phyloP scores from a whole-genome alignment of 2,888 invertebrate genomes.

The Caenorhabditis uteleia region DNA sequence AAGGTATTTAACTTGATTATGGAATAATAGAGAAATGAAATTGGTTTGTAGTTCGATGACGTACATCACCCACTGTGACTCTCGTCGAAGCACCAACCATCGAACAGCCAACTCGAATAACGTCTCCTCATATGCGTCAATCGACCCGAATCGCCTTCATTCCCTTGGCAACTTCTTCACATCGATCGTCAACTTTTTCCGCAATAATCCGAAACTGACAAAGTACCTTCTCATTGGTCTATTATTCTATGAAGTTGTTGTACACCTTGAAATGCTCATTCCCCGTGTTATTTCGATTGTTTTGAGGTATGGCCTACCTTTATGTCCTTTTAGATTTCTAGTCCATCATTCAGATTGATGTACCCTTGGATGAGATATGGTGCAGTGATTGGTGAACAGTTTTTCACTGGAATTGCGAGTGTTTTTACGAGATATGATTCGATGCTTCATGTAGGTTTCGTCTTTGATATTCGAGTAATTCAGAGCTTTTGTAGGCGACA shows the following conservation, averaged over 20 bases:
- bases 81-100: too few species aligned
- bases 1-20: too few species aligned
- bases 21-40: too few species aligned
- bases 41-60: too few species aligned
- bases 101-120: too few species aligned
- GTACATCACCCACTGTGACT: too few species aligned
- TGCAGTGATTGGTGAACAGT: constrained; percentile 18
- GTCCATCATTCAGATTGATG: constrained; percentile 4
- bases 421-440: constrained; percentile 27
- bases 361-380: constrained; percentile 35
- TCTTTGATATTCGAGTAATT: not conserved
- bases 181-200: constrained; percentile 21
- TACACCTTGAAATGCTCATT: constrained; percentile 30
- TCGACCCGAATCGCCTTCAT: not conserved
- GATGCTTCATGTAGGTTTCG: constrained; percentile 20
- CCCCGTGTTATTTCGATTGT: constrained; percentile 21
- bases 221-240: constrained; percentile 12
- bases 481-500: constrained; percentile 13
- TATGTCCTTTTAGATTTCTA: not conserved
- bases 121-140: not conserved
- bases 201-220: constrained; percentile 30
- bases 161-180: constrained; percentile 20
- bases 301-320: constrained; percentile 1
- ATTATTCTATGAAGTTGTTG: constrained; percentile 24
- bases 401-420: constrained; percentile 19